Evolutionary conservation across 2,797 vertebrate genomes (phyloP).

Genomic region (Channa striata): DNA sequence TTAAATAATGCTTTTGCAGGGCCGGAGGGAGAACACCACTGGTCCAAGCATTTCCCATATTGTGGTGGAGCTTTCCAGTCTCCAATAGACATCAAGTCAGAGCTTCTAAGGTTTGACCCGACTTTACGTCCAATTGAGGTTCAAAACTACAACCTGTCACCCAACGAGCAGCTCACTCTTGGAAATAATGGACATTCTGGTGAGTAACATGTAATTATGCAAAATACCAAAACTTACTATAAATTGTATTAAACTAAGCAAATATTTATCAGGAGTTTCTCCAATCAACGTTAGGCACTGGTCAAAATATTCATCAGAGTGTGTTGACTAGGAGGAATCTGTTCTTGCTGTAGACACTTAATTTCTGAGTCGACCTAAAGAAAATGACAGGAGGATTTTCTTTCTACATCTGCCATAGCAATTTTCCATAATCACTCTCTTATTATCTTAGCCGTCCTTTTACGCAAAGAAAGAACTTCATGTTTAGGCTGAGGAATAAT

Average conservation of each 20-base stretch:
- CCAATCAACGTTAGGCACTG: constrained; percentile 15
- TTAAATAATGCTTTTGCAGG: constrained; percentile 77
- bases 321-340: constrained; percentile 38
- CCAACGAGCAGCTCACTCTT: constrained; percentile 85
- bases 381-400: constrained; percentile 74
- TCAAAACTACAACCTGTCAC: constrained; percentile 88
- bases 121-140: constrained; percentile 87
- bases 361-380: constrained; percentile 68
- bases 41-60: constrained; percentile 88
- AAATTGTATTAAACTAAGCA: constrained; percentile 6
- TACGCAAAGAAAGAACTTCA: constrained; percentile 55
- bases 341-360: constrained; percentile 43
- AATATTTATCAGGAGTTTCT: constrained; percentile 15
- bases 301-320: constrained; percentile 46
- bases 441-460: constrained; percentile 74
- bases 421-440: constrained; percentile 79
- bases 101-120: constrained; percentile 91
- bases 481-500: constrained; percentile 67
- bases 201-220: constrained; percentile 73
- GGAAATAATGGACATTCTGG: constrained; percentile 94
- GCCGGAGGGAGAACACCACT: constrained; percentile 87
- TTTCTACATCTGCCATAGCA: constrained; percentile 65
- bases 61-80: constrained; percentile 93
- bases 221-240: background rate
- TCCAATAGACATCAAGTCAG: constrained; percentile 90